These are phyloP conservation scores for Ariopsis seemanni DNA, from an alignment of 2,113 vertebrate species.

Conservation along the genomic window DNA sequence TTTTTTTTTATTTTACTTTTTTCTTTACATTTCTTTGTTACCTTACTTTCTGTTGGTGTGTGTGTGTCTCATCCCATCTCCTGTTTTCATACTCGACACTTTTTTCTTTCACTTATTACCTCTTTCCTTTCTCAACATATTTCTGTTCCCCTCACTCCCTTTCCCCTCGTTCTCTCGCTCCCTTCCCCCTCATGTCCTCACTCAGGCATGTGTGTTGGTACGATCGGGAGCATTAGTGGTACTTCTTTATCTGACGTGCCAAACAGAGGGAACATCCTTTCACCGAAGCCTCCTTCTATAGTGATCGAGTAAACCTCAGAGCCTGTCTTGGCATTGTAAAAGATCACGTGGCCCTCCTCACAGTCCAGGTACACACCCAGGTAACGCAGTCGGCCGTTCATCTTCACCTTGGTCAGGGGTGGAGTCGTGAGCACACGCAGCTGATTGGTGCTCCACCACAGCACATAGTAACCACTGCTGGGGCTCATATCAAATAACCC, in stretches of 20 bases:
- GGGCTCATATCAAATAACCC: slow-evolving; percentile 77
- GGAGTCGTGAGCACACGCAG: slow-evolving; percentile 66
- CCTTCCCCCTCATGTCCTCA: neutral
- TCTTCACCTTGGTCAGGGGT: slow-evolving; percentile 69
- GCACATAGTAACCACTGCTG: slow-evolving; percentile 64
- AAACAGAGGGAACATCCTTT: slow-evolving; percentile 70
- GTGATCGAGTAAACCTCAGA: slow-evolving; percentile 67
- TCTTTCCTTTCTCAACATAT: neutral
- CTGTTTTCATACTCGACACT: too few species aligned
- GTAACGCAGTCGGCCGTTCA: slow-evolving; percentile 58
- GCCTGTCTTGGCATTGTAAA: slow-evolving; percentile 70
- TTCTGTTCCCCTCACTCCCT: neutral
- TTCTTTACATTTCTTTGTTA: neutral
- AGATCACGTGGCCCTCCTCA: slow-evolving; percentile 71
- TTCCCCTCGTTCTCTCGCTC: neutral
- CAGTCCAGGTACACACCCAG: slow-evolving; percentile 72
- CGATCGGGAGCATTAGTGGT: slow-evolving; percentile 65
- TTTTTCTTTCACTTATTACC: too few species aligned
- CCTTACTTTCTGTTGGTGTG: neutral
- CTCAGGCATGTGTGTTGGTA: slow-evolving; percentile 40
- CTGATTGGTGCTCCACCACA: slow-evolving; percentile 72
- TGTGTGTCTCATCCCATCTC: neutral
- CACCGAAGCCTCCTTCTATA: slow-evolving; percentile 43
- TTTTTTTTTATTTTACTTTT: neutral
- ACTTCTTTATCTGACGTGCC: slow-evolving; percentile 74